Evolutionary conservation across 2,797 vertebrate species (phyloP).

Genomic region (Adrianichthys oophorus): DNA sequence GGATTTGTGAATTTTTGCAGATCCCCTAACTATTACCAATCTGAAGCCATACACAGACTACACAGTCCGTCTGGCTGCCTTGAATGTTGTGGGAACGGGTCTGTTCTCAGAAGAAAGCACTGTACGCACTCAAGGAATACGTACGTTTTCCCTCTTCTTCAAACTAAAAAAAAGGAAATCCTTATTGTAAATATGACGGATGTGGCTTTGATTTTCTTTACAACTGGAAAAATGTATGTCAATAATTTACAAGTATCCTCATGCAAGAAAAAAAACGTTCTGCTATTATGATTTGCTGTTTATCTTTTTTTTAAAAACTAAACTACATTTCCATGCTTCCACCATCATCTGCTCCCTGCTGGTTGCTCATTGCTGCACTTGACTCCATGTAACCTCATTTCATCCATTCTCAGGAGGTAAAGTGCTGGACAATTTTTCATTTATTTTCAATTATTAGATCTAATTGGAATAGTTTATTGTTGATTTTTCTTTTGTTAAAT

Average conservation of each 20-base stretch:
- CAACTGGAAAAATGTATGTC: not conserved
- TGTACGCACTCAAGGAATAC: slow-evolving; percentile 61
- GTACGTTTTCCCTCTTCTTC: slow-evolving; percentile 57
- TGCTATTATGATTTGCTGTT: slow-evolving; percentile 24
- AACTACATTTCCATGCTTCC: slow-evolving; percentile 30
- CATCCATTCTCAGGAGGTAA: slow-evolving; percentile 69
- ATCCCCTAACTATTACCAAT: slow-evolving; percentile 35
- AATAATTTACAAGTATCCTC: not conserved
- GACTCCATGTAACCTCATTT: slow-evolving; percentile 35
- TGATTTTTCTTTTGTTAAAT: not conserved
- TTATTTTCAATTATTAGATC: not conserved
- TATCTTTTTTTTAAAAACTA: slow-evolving; percentile 26
- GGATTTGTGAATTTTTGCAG: slow-evolving; percentile 35
- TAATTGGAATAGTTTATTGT: not conserved
- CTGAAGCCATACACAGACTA: slow-evolving; percentile 73
- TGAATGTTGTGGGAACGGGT: slow-evolving; percentile 68
- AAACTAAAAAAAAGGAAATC: not conserved
- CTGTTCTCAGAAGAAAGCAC: slow-evolving; percentile 53
- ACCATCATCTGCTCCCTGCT: slow-evolving; percentile 40
- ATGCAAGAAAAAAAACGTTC: not conserved
- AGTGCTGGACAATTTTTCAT: not conserved
- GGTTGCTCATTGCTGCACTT: slow-evolving; percentile 37
- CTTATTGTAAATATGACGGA: not conserved
- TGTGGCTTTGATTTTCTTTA: not conserved
- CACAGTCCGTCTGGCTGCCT: slow-evolving; percentile 65